Percentiles rank a stretch among this genome's conserved stretches.
Conservation (phyloP, 2,797 vertebrate species). For the Hylomyscus alleni region DNA sequence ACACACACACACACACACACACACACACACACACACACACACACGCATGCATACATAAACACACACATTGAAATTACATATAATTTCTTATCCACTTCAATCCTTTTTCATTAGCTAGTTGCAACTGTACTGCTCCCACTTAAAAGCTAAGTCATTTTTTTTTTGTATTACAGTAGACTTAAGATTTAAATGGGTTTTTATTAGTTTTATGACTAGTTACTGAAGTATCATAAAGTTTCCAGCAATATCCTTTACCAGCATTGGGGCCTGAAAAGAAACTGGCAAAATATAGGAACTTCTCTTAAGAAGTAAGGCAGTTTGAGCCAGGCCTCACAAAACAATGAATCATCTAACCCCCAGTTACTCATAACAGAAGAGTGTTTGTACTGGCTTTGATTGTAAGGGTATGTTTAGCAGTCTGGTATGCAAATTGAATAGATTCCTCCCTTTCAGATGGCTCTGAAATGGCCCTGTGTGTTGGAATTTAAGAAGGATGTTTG, state of each 20-base stretch:
- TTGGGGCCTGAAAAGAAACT: neutral
- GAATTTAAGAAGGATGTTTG: neutral
- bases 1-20: neutral
- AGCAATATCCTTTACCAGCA: neutral
- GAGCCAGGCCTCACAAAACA: neutral
- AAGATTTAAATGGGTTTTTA: neutral
- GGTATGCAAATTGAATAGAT: neutral
- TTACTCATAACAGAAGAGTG: neutral
- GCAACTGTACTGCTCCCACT: neutral
- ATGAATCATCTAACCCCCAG: neutral
- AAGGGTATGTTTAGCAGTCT: neutral
- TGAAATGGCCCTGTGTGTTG: neutral
- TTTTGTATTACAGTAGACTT: neutral
- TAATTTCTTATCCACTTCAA: neutral
- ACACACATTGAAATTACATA: neutral
- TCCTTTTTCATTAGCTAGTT: neutral
- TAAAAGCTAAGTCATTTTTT: neutral
- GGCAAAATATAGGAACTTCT: neutral
- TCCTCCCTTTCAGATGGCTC: neutral
- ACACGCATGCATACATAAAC: neutral
- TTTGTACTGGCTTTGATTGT: constrained; percentile 22
- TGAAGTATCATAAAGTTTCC: constrained; percentile 24
- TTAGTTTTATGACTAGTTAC: neutral
- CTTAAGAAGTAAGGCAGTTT: neutral
- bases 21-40: neutral